Base-by-base conservation (phyloP, 2,888 invertebrate genomes). In the Neoscelio sp. region DNA sequence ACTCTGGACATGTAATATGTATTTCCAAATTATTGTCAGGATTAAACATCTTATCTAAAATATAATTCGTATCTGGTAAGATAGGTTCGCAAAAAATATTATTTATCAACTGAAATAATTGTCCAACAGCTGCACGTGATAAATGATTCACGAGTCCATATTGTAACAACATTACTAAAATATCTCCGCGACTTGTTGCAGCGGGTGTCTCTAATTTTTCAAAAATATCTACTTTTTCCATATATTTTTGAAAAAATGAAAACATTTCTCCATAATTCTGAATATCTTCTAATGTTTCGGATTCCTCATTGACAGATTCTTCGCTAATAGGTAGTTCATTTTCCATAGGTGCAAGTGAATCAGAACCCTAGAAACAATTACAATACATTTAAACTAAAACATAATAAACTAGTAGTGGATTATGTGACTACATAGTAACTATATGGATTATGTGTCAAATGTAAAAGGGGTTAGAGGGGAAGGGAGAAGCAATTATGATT, bases 11-110 rank as follows among this genome's bases (percentile, higher is more conserved):
- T 30, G 13, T 8, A 13, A 30, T n/a, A 30, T 50, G 50, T 6
- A 30, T 10, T 3, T 5, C 7, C 1, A 7, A 13, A 15, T 28
- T 4, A 15, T 30, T 12, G 1, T 12, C 15, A 1, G 50, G 6
- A 30, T 50, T 50, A 20, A 50, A 50, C 30, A 50, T 6, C 13
- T 30, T 28, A 15, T 50, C 17, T 13, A 50, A 15, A 30, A 50
- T 5, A 30, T 8, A 50, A 30, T 8, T 6, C 1, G 15, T 50
- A 15, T 50, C 50, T 12, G 50, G 50, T 30, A 50, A 28, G 30
- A 50, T 30, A 8, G 50, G 50, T 30, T 26, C 30, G 4, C 8
- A 13, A n/a, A 50, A 50, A 2, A 50, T 26, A 5, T 10, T 15
- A n/a, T 50, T 50, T 8, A 50, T 8, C 2, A 50, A 15, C 13